Evolutionary conservation across 1,140 invertebrate species (phyloP).

Genomic region (Patella vulgata): DNA sequence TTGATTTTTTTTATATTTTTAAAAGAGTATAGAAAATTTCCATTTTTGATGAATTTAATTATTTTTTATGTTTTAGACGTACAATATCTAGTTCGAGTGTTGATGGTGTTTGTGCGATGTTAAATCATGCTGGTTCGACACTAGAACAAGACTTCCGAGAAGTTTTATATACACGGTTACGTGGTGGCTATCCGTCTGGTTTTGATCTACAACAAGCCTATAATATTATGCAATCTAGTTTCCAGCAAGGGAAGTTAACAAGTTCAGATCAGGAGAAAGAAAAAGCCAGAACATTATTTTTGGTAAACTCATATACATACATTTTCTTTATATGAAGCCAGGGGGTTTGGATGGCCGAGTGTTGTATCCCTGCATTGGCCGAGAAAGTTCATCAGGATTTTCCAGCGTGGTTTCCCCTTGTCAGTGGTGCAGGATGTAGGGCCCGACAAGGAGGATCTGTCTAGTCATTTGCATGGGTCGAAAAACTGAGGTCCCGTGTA

Average conservation of each 20-base stretch:
- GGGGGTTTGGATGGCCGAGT: no score
- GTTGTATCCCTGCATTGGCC: no score
- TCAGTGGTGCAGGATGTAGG: no score
- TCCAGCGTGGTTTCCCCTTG: no score
- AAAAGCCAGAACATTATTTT: constrained; percentile 75
- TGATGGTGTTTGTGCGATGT: constrained; percentile 95
- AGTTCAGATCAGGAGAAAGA: constrained; percentile 81
- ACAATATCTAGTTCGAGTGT: constrained; percentile 89
- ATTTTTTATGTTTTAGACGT: constrained; percentile 72
- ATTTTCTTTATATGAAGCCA: no score
- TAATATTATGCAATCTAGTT: constrained; percentile 80
- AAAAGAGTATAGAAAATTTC: no score
- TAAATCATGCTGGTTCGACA: constrained; percentile 91
- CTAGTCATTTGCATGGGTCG: no score
- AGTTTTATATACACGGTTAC: constrained; percentile 79
- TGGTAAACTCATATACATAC: constrained; percentile 76
- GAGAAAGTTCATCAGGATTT: no score
- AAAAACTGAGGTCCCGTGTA: no score
- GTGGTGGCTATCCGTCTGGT: constrained; percentile 79
- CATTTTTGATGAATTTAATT: constrained; percentile 6
- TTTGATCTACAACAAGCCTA: constrained; percentile 68
- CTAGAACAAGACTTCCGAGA: constrained; percentile 88
- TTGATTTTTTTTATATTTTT: no score
- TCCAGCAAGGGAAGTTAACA: constrained; percentile 85
- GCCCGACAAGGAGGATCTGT: no score